phyloP scores from a whole-genome alignment of 2,888 invertebrate genomes.

The Xanthorhoe designata region DNA sequence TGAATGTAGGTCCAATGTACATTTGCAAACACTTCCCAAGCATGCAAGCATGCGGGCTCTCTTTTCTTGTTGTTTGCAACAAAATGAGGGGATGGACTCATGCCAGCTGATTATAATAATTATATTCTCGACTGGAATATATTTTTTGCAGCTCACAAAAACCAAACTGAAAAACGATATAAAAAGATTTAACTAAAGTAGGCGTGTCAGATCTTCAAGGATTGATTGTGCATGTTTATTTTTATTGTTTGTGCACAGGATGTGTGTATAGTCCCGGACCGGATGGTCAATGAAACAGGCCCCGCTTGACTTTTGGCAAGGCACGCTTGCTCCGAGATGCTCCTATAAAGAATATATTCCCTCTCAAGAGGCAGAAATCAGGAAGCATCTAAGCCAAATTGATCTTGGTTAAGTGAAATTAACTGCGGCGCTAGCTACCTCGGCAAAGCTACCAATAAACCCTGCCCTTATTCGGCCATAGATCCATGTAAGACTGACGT shows the following conservation, averaged over 20 bases:
- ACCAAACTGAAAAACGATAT: not conserved
- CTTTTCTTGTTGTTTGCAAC: not conserved
- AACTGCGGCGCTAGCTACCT: constrained; percentile 60
- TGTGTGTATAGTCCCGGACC: not conserved
- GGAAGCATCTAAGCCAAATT: constrained; percentile 56
- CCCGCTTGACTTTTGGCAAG: constrained; percentile 9
- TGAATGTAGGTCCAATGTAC: not conserved
- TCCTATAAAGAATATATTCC: constrained; percentile 14
- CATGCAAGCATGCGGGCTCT: not conserved
- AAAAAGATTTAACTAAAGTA: not conserved
- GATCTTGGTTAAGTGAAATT: constrained; percentile 68
- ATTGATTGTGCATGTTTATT: not conserved
- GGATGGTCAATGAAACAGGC: not conserved
- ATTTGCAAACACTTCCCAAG: not conserved
- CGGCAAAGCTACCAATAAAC: constrained; percentile 62
- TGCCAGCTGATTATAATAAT: constrained; percentile 5
- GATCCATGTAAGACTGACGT: constrained; percentile 22
- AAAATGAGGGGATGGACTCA: not conserved
- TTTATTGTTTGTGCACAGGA: not conserved
- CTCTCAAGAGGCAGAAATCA: constrained; percentile 53
- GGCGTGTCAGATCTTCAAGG: not conserved
- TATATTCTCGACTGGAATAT: not conserved
- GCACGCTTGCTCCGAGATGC: constrained; percentile 1
- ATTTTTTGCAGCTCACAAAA: not conserved
- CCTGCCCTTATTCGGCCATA: constrained; percentile 45